Conservation (phyloP, 2,113 vertebrate genomes). For the Labeo catla region DNA sequence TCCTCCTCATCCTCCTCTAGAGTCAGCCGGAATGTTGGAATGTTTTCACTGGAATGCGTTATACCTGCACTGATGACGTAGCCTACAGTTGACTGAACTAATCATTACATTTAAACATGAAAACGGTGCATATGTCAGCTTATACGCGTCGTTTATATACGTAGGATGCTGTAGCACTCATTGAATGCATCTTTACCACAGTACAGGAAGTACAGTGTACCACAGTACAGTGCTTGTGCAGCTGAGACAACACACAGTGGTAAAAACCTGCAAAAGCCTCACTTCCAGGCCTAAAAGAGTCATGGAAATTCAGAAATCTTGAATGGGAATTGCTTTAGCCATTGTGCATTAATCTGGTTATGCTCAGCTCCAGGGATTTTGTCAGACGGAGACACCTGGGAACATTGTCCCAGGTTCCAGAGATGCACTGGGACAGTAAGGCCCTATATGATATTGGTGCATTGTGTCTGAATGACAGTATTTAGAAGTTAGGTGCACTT, state of each 20-base stretch:
- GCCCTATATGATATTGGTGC: not conserved
- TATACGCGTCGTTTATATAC: not conserved
- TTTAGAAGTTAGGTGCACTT: not conserved
- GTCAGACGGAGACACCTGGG: not conserved
- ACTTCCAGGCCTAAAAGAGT: not conserved
- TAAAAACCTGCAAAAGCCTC: not conserved
- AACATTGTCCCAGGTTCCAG: not conserved
- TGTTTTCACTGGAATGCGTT: not conserved
- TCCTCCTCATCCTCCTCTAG: not conserved
- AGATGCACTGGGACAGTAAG: not conserved
- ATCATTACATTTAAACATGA: not conserved
- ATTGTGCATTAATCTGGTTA: not conserved
- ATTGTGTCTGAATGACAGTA: not conserved
- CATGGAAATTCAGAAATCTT: not conserved
- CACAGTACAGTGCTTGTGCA: not conserved
- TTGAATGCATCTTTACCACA: not conserved
- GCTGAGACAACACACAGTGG: not conserved
- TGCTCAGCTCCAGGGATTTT: not conserved
- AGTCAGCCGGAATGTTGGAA: not conserved
- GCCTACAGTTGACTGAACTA: not conserved
- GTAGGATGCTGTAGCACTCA: not conserved
- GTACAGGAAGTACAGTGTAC: not conserved
- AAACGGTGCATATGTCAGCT: not conserved
- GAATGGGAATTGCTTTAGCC: not conserved
- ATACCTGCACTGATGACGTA: constrained; percentile 18